Evolutionary conservation across 1,140 invertebrate species (phyloP), one percentile per base, ranked within the genome.

Genomic region (Meteorus sp.): DNA sequence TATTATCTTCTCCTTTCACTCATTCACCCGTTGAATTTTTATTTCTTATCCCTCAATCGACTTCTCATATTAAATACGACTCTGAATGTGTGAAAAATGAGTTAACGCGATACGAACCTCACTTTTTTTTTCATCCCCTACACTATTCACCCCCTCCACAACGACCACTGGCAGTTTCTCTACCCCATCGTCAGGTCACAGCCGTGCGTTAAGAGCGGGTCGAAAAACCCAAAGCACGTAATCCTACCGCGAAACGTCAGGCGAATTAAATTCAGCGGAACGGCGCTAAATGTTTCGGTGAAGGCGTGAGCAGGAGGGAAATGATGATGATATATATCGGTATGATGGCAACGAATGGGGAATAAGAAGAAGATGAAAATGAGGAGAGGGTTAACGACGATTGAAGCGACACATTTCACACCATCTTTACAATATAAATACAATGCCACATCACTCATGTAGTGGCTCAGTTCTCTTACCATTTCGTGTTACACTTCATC

Each of bases 211-310:
- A 27, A n/a, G 22, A 44, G 35, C 27, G 33, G 31, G 33, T 23
- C 44, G 33, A 11, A 58, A 39, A 25, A 48, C 44, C 47, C 47
- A 2, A 58, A 41, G 35, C 56, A 51, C 45, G 56, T 58, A 58
- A 51, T 51, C 56, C 47, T 35, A 41, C 45, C 47, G 23, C 37
- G 19, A 50, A 58, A 58, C 23, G 37, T 37, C 56, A 41, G 22
- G 48, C 56, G 56, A 58, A 58, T 58, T 58, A 51, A 58, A 58
- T 58, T 57, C 47, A 50, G 45, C 35, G 56, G 33, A 57, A 57
- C 45, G 33, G 55, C 33, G 44, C 41, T 50, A 57, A 57, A 57
- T 57, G 55, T 57, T 27, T 27, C 29, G 43, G 31, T 25, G 17
- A 41, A 43, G 52, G 55, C 29, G 43, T 6, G 43, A 35, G 15